These are phyloP conservation scores for Patella caerulea DNA, from an alignment of 2,888 invertebrate genomes.

Conservation along the genomic window DNA sequence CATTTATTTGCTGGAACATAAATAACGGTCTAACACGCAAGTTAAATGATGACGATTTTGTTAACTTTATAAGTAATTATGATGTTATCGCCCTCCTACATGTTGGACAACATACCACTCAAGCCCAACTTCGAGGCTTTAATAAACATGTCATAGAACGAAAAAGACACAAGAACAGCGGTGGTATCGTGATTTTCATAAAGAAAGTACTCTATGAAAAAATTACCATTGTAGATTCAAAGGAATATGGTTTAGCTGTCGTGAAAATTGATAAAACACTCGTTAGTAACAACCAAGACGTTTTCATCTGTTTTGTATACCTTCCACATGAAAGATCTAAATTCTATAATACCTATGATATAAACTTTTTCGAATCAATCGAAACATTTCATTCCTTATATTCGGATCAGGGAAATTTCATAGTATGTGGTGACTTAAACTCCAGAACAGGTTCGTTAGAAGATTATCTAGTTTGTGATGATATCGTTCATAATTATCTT, in stretches of 20 bases:
- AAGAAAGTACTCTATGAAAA: background rate
- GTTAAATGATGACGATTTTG: constrained; percentile 6
- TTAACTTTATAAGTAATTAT: background rate
- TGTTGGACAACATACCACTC: background rate
- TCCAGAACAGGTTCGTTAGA: constrained; percentile 1
- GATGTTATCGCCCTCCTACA: constrained; percentile 6
- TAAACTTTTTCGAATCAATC: background rate
- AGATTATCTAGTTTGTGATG: constrained; percentile 1
- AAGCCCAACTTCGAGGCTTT: background rate
- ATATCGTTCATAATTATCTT: background rate
- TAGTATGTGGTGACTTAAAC: constrained; percentile 2
- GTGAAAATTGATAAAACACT: background rate
- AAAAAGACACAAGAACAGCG: background rate
- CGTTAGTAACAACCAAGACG: background rate
- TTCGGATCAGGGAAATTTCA: background rate
- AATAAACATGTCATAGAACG: background rate
- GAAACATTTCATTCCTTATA: background rate
- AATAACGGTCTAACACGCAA: background rate
- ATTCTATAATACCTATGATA: constrained; percentile 1
- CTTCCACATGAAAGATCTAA: background rate
- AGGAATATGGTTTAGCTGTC: constrained; percentile 1
- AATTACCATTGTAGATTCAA: background rate
- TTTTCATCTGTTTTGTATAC: constrained; percentile 6
- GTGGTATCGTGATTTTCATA: constrained; percentile 4
- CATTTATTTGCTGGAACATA: constrained; percentile 6